phyloP scores from a whole-genome alignment of 2,113 vertebrate genomes.

The Gallinago undulata region DNA sequence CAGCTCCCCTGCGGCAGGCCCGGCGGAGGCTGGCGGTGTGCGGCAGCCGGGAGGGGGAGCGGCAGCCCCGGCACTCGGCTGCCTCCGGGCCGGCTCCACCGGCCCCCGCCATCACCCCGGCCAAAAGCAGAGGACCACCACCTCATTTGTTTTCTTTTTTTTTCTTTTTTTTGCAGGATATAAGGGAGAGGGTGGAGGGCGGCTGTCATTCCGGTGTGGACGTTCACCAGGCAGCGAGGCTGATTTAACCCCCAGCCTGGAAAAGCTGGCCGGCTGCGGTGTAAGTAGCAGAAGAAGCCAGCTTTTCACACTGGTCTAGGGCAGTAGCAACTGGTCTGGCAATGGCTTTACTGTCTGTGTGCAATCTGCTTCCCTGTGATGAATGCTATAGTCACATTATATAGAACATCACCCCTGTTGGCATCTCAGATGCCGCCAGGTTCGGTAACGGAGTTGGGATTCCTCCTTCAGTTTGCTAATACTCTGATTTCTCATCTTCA shows the following conservation, averaged over 20 bases:
- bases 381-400: rapidly evolving
- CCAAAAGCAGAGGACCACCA: not conserved
- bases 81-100: not conserved
- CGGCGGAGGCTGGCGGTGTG: rapidly evolving
- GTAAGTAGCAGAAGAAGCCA: rapidly evolving
- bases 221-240: not conserved
- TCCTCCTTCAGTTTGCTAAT: not conserved
- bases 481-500: not conserved
- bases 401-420: rapidly evolving
- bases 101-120: rapidly evolving
- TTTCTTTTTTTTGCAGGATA: not conserved
- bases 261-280: rapidly evolving
- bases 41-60: not conserved
- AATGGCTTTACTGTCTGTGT: rapidly evolving
- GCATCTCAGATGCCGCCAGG: not conserved
- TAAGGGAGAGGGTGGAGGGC: too few relatives aligned
- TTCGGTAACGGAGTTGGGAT: not conserved
- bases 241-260: not conserved
- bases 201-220: rapidly evolving
- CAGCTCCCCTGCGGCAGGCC: rapidly evolving
- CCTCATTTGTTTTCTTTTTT: rapidly evolving
- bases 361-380: not conserved
- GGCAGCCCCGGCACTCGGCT: not conserved
- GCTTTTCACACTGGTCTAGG: rapidly evolving
- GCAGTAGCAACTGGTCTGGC: not conserved